Evolutionary conservation across 1,140 invertebrate genomes (phyloP), one percentile per base, ranked within the genome.

Genomic region (Drosophila mojavensis): DNA sequence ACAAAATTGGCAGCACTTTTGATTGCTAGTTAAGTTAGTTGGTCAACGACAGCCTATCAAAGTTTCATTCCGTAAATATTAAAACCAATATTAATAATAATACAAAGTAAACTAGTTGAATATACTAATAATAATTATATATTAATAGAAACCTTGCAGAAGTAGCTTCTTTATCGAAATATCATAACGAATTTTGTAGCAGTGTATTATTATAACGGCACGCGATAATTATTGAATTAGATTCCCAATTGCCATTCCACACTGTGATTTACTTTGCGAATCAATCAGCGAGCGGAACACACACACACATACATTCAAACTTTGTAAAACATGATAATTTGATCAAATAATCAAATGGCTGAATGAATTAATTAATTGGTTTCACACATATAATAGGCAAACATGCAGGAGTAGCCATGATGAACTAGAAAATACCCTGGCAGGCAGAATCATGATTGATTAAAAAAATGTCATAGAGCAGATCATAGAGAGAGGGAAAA

Each of bases 261-360:
- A 17, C 45, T 26, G 24, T 61, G 43, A 50, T 58, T 75, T 68
- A 61, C 65, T 68, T 66, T 53, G 15, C 53, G 71, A 78, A 82
- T 82, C 79, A 82, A 85, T 86, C 79, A 66, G 33, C 20, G 61
- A 39, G 9, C 15, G 68, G 61, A 53, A 24, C 36, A 33, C 7
- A 54, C 28, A 36, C 51, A 43, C n/a, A 15, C n/a, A 33, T 24
- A 51, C 50, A 51, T 7, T 3, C n/a, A 2, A 30, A 13, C 36
- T 45, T 24, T 41, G 39, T 73, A 63, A 68, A 39, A 69, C 48
- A 66, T 75, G 55, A 79, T 72, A 48, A 75, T 76, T 67, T 76
- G 36, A 88, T 68, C 43, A 50, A 48, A 56, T 64, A 41, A 62
- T 60, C 75, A 78, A 81, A 81, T 66, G 45, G 73, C 68, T 45